Evolutionary conservation across 2,113 vertebrate genomes (phyloP).

Genomic region (Paracanthobrama guichenoti): DNA sequence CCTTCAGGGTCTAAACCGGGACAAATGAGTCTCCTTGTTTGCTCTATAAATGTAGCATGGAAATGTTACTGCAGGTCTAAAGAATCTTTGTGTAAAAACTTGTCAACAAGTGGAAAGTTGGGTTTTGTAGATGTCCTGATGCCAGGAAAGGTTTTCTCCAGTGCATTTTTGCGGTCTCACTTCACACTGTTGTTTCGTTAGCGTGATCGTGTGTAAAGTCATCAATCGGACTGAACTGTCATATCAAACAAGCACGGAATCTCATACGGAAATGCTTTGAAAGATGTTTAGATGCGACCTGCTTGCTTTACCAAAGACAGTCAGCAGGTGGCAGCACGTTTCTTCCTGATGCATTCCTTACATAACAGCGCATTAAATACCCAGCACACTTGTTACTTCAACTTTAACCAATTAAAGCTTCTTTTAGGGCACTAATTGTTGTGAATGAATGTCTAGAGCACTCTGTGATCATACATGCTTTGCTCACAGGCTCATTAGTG

Average conservation of each 20-base stretch:
- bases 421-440: not conserved
- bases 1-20: not conserved
- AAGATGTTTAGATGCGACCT: not conserved
- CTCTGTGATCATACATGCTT: not conserved
- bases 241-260: not conserved
- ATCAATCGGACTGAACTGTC: not conserved
- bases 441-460: not conserved
- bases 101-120: constrained; percentile 38
- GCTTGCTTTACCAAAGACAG: not conserved
- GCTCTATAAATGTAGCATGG: not conserved
- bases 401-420: not conserved
- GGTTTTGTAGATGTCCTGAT: not conserved
- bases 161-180: not conserved
- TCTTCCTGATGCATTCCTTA: not conserved
- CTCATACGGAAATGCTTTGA: not conserved
- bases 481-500: not conserved
- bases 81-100: constrained; percentile 34
- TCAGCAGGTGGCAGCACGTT: constrained; percentile 41
- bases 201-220: not conserved
- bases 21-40: not conserved
- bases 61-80: constrained; percentile 14
- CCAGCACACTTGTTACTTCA: not conserved
- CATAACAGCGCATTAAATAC: not conserved
- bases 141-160: constrained; percentile 39
- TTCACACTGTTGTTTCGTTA: not conserved